These are phyloP conservation scores for Tricholauxania praeusta DNA, from an alignment of 2,888 invertebrate genomes.

Conservation along the genomic window DNA sequence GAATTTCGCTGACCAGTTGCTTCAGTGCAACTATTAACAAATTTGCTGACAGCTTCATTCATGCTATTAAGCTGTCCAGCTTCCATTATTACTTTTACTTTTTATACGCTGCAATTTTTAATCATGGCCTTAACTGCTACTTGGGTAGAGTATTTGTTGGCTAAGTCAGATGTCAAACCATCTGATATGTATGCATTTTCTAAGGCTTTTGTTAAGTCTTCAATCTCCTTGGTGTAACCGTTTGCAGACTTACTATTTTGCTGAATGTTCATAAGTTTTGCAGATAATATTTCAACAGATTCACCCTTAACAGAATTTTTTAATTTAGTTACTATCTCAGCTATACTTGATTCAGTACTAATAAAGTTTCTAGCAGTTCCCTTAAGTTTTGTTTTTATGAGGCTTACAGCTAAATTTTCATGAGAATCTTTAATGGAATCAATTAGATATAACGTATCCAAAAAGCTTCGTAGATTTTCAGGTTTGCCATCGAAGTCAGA, in stretches of 20 bases:
- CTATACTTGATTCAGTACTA: neutral
- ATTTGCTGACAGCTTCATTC: constrained; percentile 38
- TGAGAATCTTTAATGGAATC: neutral
- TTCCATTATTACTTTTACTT: constrained; percentile 39
- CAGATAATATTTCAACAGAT: neutral
- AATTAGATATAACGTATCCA: neutral
- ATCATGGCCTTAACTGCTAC: constrained; percentile 38
- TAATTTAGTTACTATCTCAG: neutral
- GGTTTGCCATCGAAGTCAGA: neutral
- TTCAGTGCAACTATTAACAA: constrained; percentile 25
- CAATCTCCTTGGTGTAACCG: constrained; percentile 15
- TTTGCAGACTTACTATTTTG: constrained; percentile 6
- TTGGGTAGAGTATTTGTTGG: constrained; percentile 37
- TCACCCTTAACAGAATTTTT: constrained; percentile 1
- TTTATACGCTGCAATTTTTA: constrained; percentile 33
- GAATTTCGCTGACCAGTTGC: constrained; percentile 9
- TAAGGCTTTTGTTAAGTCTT: constrained; percentile 33
- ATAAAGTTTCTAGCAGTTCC: constrained; percentile 19
- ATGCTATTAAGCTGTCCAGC: constrained; percentile 39
- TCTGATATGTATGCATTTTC: constrained; percentile 38
- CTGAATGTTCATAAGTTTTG: neutral
- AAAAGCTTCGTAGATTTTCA: neutral
- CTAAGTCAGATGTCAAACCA: constrained; percentile 28
- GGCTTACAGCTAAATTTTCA: neutral
- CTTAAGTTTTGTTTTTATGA: constrained; percentile 2